Evolutionary conservation across 2,113 vertebrate species (phyloP), one percentile per base, ranked within the genome.

Genomic region (Oriolus oriolus): DNA sequence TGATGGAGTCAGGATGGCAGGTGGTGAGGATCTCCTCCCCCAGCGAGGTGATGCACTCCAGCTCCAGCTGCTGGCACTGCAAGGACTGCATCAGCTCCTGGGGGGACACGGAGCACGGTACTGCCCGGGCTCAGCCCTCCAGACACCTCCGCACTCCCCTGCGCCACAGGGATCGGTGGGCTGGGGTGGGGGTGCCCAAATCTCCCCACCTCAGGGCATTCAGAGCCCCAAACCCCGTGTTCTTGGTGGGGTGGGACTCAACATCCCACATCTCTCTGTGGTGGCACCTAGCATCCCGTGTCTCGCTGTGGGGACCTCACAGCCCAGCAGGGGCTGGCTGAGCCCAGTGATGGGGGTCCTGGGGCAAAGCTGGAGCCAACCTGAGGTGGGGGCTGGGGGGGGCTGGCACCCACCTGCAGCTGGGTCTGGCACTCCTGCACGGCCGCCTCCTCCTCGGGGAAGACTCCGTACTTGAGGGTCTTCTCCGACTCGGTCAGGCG

Each of bases 1-100:
- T 98, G 74, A 98, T 30, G 5, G 99, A 98, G 84, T 99, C 98
- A 0, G 99, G 98, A 59, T 99, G 98, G 96, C 98, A 99, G 76
- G 95, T 95, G 23, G 95, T 44, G 45, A 99, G 97, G 92, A 99
- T 99, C 96, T 98, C 97, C 57, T 99, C 98, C 19, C 98, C 98
- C 86, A 99, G 96, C 13, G 95, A 95, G 11, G 96, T 95, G 94
- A 99, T 98, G 65, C 97, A 98, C 60, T 99, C 98, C 75, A 99
- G 90, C 76, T 98, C 98, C 90, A 97, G 91, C 56, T 97, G 97
- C 93, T 98, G 98, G 92, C 94, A 89, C 90, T 98, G 97, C 88
- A 99, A 69, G 13, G 94, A 95, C 69, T 90, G 91, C 97, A 97
- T 66, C 41, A 98, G 98, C 87, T 98, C 98, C 99, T 99, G 85